Conservation (phyloP, 1,140 invertebrate species). For the Andricus grossulariae region DNA sequence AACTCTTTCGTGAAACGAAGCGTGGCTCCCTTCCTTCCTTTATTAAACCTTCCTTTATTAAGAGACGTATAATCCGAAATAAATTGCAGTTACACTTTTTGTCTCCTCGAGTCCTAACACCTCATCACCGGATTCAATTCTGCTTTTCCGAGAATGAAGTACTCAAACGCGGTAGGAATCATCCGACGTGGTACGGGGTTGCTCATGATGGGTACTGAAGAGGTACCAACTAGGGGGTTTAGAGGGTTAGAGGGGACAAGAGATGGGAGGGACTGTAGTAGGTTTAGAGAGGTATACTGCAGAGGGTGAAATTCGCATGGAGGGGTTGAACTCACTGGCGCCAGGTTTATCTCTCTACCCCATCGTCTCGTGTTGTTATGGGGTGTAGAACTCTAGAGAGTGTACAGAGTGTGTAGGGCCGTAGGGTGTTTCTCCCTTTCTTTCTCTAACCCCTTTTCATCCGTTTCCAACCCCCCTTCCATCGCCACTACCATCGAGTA, state of each 20-base stretch:
- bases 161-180: neutral
- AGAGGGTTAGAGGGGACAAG: neutral
- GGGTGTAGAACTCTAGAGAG: slow-evolving; percentile 32
- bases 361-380: slow-evolving; percentile 62
- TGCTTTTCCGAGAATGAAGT: neutral
- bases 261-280: slow-evolving; percentile 1
- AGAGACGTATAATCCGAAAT: neutral
- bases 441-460: neutral
- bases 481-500: slow-evolving; percentile 7
- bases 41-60: neutral
- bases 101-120: neutral
- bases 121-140: slow-evolving; percentile 4
- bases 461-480: neutral
- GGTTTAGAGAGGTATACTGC: slow-evolving; percentile 22
- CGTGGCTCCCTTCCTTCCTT: neutral
- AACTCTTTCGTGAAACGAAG: neutral
- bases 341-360: slow-evolving; percentile 64
- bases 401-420: slow-evolving; percentile 27
- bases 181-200: neutral
- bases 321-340: slow-evolving; percentile 58
- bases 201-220: slow-evolving; percentile 18
- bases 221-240: neutral
- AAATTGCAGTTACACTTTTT: slow-evolving; percentile 21
- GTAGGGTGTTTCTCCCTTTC: slow-evolving; percentile 26
- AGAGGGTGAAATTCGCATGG: slow-evolving; percentile 51